Evolutionary conservation across 2,113 vertebrate species (phyloP), one percentile per base, ranked within the genome.

Genomic region (Sapayoa aenigma): DNA sequence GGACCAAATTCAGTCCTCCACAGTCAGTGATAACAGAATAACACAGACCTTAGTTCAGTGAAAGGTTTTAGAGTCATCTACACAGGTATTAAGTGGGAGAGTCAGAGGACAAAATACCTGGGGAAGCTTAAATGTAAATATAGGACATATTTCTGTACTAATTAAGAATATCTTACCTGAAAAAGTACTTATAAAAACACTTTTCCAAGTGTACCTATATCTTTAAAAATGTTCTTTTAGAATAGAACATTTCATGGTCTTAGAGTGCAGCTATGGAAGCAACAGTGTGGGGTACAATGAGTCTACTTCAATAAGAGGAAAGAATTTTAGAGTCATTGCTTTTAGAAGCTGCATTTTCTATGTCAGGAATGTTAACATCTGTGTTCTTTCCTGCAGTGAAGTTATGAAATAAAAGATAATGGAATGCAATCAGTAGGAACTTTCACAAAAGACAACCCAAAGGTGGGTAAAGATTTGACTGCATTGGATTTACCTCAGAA

Each of bases 271-370:
- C 22, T 78, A 5, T 16, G 41, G 66, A 49, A 62, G 46, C 11
- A 81, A 39, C 2, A 4, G 21, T 6, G 17, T 1, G 3, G 6
- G 11, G 2, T 31, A n/a, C 46, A 9, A 27, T 0, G 0, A 9
- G 8, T 30, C 19, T 39, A 2, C 6, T 42, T 49, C 46, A 53
- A 5, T 20, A 13, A 19, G 9, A 59, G 17, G 9, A 33, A 75
- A 42, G 18, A 56, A 49, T 41, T 84, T 41, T 20, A 41, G 7
- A n/a, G 1, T n/a, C 0, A 8, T 46, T 78, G 14, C 33, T 92
- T 68, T 53, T 35, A 75, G 86, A 79, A 85, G 5, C 15, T 90
- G 7, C 4, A 25, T 90, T 85, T 94, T 71, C 56, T n/a, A 4
- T 20, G 35, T 68, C 44, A 84, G 33, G 11, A 73, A 23, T 21